These are phyloP conservation scores for Caenorhabditis japonica DNA, from an alignment of 2,888 invertebrate species.

Conservation along the genomic window DNA sequence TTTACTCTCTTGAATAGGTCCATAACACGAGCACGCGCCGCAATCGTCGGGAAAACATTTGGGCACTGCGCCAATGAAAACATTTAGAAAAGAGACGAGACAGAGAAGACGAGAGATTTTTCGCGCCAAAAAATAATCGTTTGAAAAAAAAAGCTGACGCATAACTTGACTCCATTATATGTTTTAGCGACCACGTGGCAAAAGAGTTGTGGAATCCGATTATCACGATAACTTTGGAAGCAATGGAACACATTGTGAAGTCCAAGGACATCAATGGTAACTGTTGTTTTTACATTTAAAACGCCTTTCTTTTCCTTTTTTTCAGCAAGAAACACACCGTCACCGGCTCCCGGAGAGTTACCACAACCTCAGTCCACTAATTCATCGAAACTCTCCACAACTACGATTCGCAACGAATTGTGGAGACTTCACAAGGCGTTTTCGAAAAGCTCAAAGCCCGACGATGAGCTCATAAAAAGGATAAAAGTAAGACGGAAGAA, in stretches of 20 bases:
- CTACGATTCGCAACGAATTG: conserved; percentile 22
- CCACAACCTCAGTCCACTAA: neutral
- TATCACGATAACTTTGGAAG: neutral
- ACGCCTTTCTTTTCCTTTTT: neutral
- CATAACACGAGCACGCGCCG: too few species aligned
- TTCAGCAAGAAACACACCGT: conserved; percentile 35
- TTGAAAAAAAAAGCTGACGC: too few species aligned
- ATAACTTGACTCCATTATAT: too few species aligned
- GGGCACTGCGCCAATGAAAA: too few species aligned
- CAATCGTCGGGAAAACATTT: too few species aligned
- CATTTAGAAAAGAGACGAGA: too few species aligned
- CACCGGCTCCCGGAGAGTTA: conserved; percentile 12
- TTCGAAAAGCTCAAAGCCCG: conserved; percentile 11
- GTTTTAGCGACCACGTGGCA: conserved; percentile 23
- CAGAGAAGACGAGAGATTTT: neutral
- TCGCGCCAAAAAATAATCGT: neutral
- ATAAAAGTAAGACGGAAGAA: conserved; percentile 12
- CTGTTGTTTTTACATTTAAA: neutral
- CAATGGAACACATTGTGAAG: conserved; percentile 13
- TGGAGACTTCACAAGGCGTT: conserved; percentile 23
- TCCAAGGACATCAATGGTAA: conserved; percentile 4
- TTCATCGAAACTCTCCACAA: neutral
- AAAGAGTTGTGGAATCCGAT: conserved; percentile 10
- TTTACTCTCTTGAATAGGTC: too few species aligned
- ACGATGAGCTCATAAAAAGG: conserved; percentile 16